A percentile compares a stretch with the other conserved stretches of the same genome.
Conservation (phyloP, 2,888 invertebrate species). For the Amphimallon solstitiale region DNA sequence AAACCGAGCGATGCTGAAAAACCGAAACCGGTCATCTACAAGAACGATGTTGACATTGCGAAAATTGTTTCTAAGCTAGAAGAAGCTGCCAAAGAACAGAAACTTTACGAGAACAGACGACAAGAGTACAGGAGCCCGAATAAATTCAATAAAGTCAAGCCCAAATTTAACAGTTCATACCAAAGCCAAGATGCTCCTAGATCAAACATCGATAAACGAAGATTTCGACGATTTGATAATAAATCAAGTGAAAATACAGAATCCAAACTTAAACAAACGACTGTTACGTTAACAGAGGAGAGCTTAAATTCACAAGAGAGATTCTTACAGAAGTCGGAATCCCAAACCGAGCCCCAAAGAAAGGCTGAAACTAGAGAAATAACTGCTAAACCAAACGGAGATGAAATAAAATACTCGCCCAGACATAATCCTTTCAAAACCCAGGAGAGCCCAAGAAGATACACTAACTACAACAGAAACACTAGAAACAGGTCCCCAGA, state of each 20-base stretch:
- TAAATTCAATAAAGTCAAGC: conserved; percentile 31
- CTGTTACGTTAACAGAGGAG: neutral
- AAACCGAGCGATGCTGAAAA: neutral
- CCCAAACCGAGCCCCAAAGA: conserved; percentile 29
- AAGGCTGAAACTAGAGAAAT: conserved; percentile 21
- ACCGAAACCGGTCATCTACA: conserved; percentile 9
- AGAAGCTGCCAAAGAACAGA: conserved; percentile 59
- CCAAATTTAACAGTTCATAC: conserved; percentile 16
- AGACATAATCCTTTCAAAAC: conserved; percentile 12
- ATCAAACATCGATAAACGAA: neutral
- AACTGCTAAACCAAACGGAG: neutral
- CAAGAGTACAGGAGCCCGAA: conserved; percentile 37
- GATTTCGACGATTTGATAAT: conserved; percentile 15
- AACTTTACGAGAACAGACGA: conserved; percentile 42
- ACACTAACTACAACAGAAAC: conserved; percentile 11
- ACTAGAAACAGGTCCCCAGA: neutral
- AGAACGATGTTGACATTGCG: conserved; percentile 58
- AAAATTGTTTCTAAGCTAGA: conserved; percentile 62
- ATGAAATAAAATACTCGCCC: conserved; percentile 10
- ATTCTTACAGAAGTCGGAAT: conserved; percentile 9
- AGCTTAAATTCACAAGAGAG: conserved; percentile 8
- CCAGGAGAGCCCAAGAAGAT: conserved; percentile 14
- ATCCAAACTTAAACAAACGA: neutral
- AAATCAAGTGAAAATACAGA: conserved; percentile 30
- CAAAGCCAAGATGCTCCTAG: neutral